Conservation (phyloP, 2,888 invertebrate genomes). For the Drosophila macrothrix region DNA sequence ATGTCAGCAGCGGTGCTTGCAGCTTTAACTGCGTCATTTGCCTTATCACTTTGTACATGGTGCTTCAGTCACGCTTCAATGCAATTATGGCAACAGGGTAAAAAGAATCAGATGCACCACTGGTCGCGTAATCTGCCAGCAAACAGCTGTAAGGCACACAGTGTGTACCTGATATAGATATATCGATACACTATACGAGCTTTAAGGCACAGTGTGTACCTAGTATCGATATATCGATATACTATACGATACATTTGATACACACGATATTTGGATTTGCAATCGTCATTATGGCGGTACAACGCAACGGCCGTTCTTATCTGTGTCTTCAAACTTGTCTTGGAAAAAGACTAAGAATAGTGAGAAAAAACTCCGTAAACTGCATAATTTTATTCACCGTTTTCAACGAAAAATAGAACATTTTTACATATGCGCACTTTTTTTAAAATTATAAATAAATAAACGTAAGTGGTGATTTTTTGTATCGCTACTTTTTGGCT, state of each 20-base stretch:
- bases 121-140: conserved; percentile 68
- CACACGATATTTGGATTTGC: background rate
- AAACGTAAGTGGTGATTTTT: background rate
- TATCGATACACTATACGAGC: conserved; percentile 24
- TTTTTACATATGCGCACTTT: background rate
- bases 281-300: background rate
- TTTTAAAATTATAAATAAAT: background rate
- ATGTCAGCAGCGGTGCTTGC: conserved; percentile 42
- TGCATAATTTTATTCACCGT: no score
- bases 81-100: conserved; percentile 11
- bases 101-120: conserved; percentile 25
- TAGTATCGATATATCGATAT: conserved; percentile 26
- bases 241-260: background rate
- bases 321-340: no score
- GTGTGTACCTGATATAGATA: conserved; percentile 19
- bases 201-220: conserved; percentile 6
- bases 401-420: background rate
- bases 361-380: no score
- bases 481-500: background rate
- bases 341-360: no score
- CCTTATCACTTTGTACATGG: conserved; percentile 62
- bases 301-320: no score
- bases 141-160: conserved; percentile 37
- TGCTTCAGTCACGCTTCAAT: conserved; percentile 25
- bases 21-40: conserved; percentile 59